Evolutionary conservation across 2,113 vertebrate species (phyloP).

Genomic region (Hippocampus comes): DNA sequence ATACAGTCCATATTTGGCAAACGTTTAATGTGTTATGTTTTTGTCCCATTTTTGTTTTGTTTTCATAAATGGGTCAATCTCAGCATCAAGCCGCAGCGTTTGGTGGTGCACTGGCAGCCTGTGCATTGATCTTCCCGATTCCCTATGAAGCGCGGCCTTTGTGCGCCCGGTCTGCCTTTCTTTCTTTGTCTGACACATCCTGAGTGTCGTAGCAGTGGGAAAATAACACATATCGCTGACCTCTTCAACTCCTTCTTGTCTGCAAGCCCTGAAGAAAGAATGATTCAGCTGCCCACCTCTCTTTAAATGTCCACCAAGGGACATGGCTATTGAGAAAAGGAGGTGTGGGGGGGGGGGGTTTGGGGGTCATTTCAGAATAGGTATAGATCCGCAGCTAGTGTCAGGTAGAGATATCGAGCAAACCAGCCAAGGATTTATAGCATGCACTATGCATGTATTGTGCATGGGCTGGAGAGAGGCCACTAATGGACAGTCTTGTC

Average conservation of each 20-base stretch:
- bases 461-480: constrained; percentile 51
- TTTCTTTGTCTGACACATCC: constrained; percentile 70
- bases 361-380: constrained; percentile 58
- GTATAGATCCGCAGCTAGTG: constrained; percentile 65
- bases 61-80: constrained; percentile 53
- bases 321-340: constrained; percentile 57
- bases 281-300: constrained; percentile 63
- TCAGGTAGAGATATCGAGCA: constrained; percentile 64
- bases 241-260: constrained; percentile 67
- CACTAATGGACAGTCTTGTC: constrained; percentile 56
- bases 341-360: constrained; percentile 27
- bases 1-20: constrained; percentile 17
- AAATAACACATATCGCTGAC: constrained; percentile 70
- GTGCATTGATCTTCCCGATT: constrained; percentile 68
- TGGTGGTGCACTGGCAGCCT: constrained; percentile 39
- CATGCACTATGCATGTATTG: constrained; percentile 61
- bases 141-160: constrained; percentile 67
- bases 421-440: constrained; percentile 67
- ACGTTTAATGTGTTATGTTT: constrained; percentile 28
- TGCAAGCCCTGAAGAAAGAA: constrained; percentile 60
- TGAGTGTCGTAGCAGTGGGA: constrained; percentile 59
- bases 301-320: constrained; percentile 68
- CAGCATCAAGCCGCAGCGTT: constrained; percentile 35
- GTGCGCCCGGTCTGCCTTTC: constrained; percentile 58
- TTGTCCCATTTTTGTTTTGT: constrained; percentile 40